These are phyloP conservation scores for Temnothorax rugatulus DNA, from an alignment of 2,888 invertebrate genomes.

Conservation along the genomic window DNA sequence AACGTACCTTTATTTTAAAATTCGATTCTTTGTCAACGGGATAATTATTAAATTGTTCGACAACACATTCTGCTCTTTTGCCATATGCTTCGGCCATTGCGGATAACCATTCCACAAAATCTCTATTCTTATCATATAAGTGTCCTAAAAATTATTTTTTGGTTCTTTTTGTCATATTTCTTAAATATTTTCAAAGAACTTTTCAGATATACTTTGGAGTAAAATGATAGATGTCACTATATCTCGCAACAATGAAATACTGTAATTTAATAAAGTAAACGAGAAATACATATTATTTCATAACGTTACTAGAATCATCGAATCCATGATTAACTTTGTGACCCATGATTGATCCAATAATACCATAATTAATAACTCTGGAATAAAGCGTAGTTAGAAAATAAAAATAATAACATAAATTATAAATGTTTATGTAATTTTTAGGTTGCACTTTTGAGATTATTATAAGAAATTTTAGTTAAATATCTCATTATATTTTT, in stretches of 20 bases:
- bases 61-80: slow-evolving; percentile 68
- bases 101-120: slow-evolving; percentile 62
- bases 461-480: too few relatives aligned
- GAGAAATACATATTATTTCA: background rate
- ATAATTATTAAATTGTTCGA: slow-evolving; percentile 69
- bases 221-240: background rate
- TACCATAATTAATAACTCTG: slow-evolving; percentile 68
- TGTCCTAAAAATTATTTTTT: slow-evolving; percentile 57
- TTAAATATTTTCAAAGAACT: background rate
- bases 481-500: too few relatives aligned
- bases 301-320: slow-evolving; percentile 58
- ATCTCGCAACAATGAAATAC: too few relatives aligned
- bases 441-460: too few relatives aligned
- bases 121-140: slow-evolving; percentile 53
- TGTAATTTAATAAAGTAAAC: too few relatives aligned
- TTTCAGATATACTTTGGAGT: background rate
- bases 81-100: slow-evolving; percentile 62
- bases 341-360: slow-evolving; percentile 64
- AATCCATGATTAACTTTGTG: slow-evolving; percentile 73
- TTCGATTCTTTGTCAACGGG: background rate
- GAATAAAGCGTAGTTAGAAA: background rate
- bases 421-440: too few relatives aligned
- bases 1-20: background rate
- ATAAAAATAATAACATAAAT: too few relatives aligned
- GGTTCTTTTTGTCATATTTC: background rate